Percentiles rank a stretch among this genome's conserved stretches.
These are phyloP conservation scores for Myripristis murdjan DNA, from an alignment of 2,797 vertebrate genomes.

Conservation along the genomic window DNA sequence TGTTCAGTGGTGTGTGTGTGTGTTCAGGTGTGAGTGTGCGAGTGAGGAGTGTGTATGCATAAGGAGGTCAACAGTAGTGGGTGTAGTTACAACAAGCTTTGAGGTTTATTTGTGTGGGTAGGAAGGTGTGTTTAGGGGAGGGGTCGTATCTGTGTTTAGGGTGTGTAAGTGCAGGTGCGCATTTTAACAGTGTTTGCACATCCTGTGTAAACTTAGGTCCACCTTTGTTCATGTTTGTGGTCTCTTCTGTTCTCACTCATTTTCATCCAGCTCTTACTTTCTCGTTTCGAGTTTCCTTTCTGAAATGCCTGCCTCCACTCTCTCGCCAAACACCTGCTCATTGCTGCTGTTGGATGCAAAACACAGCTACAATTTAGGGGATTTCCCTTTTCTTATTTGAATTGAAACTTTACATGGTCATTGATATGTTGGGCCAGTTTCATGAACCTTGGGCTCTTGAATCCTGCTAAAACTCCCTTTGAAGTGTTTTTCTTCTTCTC, in stretches of 20 bases:
- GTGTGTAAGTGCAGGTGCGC: conserved; percentile 19
- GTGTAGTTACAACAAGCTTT: conserved; percentile 25
- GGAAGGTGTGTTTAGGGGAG: conserved; percentile 17
- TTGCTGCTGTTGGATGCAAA: too few species aligned
- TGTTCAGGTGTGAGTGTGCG: too few species aligned
- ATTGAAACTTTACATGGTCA: too few species aligned
- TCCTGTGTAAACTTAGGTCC: background rate
- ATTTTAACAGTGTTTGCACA: conserved; percentile 10
- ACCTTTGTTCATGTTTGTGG: background rate
- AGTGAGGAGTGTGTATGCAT: background rate
- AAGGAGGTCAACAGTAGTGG: background rate
- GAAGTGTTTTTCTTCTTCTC: too few species aligned
- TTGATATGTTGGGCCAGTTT: too few species aligned
- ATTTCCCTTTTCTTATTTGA: too few species aligned
- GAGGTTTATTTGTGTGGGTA: conserved; percentile 28
- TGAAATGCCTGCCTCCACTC: too few species aligned
- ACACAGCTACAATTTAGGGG: too few species aligned
- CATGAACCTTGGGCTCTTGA: too few species aligned
- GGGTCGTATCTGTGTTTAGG: background rate
- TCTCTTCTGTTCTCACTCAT: background rate
- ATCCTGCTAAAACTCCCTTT: too few species aligned
- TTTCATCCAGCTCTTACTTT: background rate
- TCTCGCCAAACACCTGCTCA: too few species aligned
- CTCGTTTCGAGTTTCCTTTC: too few species aligned
- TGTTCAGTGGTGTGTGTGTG: conserved; percentile 8